Evolutionary conservation across 2,113 vertebrate genomes (phyloP), one percentile per base, ranked within the genome.

Genomic region (Daphoenositta chrysoptera): DNA sequence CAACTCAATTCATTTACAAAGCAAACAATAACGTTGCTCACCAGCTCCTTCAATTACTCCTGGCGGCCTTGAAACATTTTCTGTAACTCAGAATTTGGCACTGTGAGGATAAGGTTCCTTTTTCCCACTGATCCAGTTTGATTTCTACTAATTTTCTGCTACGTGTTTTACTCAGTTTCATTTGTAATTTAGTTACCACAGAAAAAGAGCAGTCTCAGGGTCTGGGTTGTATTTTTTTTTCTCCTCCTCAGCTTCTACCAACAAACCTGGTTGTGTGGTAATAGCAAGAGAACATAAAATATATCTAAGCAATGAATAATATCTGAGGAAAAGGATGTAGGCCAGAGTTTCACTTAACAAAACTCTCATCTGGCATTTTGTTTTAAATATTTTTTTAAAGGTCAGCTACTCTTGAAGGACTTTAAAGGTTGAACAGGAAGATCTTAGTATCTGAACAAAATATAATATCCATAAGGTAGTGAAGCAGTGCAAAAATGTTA

Each of bases 391-490:
- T 66, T 84, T 89, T 79, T 84, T 77, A 98, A 98, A 98, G 96
- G 97, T 98, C 97, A 98, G 5, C 97, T 94, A 94, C 91, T 98
- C 97, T 87, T 95, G 95, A 98, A 98, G 95, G 90, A 96, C 95
- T 96, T 98, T 97, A 98, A 98, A 98, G 97, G 97, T 97, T 98
- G 95, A 61, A 94, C 94, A 95, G 91, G 96, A 94, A 93, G 98
- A 97, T 96, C 53, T 86, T 85, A 76, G 27, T 89, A 88, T 97
- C 96, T 82, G 28, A 98, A 97, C 86, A 94, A 93, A 96, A 94
- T 22, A 79, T 64, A 96, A 97, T 95, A 51, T 88, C 95, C 92
- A 94, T 37, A 94, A 97, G 17, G 79, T 56, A 78, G 45, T 71
- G 83, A 95, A 92, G 78, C 57, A 73, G 28, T 54, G 56, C 87